Base-by-base conservation (phyloP, 2,797 vertebrate species). In the Gymnopithys bicolor region DNA sequence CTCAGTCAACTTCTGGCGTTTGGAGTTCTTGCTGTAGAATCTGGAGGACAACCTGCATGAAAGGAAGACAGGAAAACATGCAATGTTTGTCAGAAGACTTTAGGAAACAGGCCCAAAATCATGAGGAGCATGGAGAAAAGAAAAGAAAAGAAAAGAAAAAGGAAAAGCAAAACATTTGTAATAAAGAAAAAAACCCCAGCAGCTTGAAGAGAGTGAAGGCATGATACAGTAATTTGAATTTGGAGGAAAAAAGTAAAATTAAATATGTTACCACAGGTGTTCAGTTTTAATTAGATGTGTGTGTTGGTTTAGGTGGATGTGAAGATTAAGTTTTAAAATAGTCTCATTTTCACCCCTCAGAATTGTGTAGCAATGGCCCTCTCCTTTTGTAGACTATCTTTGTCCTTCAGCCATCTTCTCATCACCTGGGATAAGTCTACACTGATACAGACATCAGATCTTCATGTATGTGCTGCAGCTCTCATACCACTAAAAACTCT, bases 121-220 rank as follows among this genome's bases (percentile, higher is more conserved):
- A 37, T 63, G 15, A n/a, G 14, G 8, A 4, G 3, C 3, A 3
- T 17, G 7, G 4, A 2, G 8, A 3, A 3, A 10, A 45, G 10
- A 45, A 3, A 10, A 45, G 10, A 45, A 32, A 5, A 7, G 6
- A 28, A 46, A 32, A 5, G 5, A 7, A 28, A 64, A 39, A 35
- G 5, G 5, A 33, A 37, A 67, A 49, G 37, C 4, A n/a, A 39
- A 71, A 46, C 5, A 62, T 64, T 75, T 81, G 41, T n/a, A 75
- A 63, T 37, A 32, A 70, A 43, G 14, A 23, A 52, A 39, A 78
- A 68, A 84, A n/a, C n/a, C n/a, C n/a, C 33, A 60, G 53, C 16
- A 81, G 8, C 12, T 64, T 48, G 8, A 46, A 22, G 33, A 37
- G 17, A n/a, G 4, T 32, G 18, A 52, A 8, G 2, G 6, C 19